phyloP scores from a whole-genome alignment of 2,797 vertebrate species.

The Atherinosoma microstoma region DNA sequence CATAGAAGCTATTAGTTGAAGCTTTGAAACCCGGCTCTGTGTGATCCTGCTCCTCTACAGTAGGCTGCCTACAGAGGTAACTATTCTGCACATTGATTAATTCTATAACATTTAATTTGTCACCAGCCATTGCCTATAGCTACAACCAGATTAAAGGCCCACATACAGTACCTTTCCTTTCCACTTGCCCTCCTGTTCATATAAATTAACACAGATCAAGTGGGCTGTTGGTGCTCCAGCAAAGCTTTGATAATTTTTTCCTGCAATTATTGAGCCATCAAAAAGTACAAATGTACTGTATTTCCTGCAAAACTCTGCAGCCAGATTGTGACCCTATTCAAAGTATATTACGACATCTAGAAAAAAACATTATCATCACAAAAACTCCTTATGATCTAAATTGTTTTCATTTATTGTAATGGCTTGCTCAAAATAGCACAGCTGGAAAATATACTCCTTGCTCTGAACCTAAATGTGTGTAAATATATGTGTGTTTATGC shows the following conservation, averaged over 20 bases:
- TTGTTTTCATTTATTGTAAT: conserved; percentile 36
- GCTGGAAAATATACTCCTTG: conserved; percentile 26
- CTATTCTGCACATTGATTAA: conserved; percentile 57
- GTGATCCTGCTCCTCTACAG: conserved; percentile 41
- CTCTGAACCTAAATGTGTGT: conserved; percentile 15
- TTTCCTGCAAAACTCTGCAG: conserved; percentile 38
- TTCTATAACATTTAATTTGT: conserved; percentile 51
- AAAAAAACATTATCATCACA: conserved; percentile 4
- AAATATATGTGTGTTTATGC: conserved; percentile 27
- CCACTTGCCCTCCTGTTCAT: conserved; percentile 52
- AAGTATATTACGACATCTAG: conserved; percentile 13
- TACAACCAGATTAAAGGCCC: conserved; percentile 34
- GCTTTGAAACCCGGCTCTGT: conserved; percentile 52
- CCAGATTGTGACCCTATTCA: conserved; percentile 37
- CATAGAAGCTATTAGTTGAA: conserved; percentile 59
- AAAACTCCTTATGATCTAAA: conserved; percentile 15
- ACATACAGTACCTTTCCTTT: conserved; percentile 34
- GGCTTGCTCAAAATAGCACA: conserved; percentile 23
- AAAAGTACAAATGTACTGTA: conserved; percentile 23
- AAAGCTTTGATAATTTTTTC: conserved; percentile 42
- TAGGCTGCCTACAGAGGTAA: conserved; percentile 43
- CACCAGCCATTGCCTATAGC: conserved; percentile 25
- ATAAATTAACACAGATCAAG: conserved; percentile 69
- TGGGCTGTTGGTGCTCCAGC: conserved; percentile 58
- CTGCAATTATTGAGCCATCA: conserved; percentile 43